These are phyloP conservation scores for Polypterus bichir DNA, from an alignment of 2,113 vertebrate species.

Conservation along the genomic window DNA sequence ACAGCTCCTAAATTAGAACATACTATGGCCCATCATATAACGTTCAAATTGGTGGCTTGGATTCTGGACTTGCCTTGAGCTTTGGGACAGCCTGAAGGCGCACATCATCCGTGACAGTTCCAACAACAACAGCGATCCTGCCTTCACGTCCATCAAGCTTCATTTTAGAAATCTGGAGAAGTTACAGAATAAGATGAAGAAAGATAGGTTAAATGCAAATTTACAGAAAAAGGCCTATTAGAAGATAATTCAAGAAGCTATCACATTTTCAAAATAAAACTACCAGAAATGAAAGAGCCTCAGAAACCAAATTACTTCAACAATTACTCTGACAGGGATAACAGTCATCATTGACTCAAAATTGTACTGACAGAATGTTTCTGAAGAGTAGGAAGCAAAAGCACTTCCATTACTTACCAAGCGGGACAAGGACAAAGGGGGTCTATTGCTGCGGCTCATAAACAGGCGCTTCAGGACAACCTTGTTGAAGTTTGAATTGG, in stretches of 20 bases:
- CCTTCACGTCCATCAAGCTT: conserved; percentile 66
- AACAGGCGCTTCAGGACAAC: conserved; percentile 76
- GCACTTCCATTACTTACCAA: conserved; percentile 50
- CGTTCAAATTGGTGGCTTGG: too few species aligned
- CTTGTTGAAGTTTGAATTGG: conserved; percentile 74
- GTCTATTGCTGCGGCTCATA: conserved; percentile 79
- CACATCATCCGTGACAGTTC: conserved; percentile 73
- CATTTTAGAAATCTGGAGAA: conserved; percentile 72
- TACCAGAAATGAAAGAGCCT: background rate
- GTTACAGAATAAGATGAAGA: background rate
- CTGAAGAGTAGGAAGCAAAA: too few species aligned
- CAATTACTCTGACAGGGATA: background rate
- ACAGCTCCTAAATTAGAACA: too few species aligned
- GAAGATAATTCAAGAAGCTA: too few species aligned
- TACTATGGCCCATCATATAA: too few species aligned
- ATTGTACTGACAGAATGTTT: too few species aligned
- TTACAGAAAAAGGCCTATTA: too few species aligned
- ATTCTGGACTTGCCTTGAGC: conserved; percentile 53
- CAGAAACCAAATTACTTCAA: background rate
- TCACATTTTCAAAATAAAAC: background rate
- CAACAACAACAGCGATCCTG: conserved; percentile 73
- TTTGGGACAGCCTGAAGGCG: conserved; percentile 76
- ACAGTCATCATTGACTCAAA: background rate
- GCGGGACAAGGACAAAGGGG: conserved; percentile 69
- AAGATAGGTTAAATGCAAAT: background rate